Percentiles rank a stretch among this genome's conserved stretches.
phyloP scores from a whole-genome alignment of 2,888 invertebrate genomes.

The Serrognathus titanus region DNA sequence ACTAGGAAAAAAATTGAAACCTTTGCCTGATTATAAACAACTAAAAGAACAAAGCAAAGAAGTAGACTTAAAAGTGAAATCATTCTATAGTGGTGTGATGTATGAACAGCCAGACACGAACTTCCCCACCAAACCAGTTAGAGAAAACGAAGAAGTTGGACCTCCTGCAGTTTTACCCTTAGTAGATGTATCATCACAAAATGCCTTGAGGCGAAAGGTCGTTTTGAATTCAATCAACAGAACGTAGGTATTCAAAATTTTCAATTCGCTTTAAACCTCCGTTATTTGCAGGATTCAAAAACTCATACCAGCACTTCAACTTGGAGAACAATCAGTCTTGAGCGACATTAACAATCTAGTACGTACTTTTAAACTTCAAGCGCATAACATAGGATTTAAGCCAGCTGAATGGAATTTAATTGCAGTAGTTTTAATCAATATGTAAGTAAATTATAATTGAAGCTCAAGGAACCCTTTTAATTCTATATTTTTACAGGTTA shows the following conservation, averaged over 20 bases:
- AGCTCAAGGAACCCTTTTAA: not conserved
- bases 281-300: slow-evolving; percentile 13
- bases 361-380: slow-evolving; percentile 63
- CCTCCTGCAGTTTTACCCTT: slow-evolving; percentile 57
- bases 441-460: slow-evolving; percentile 49
- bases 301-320: slow-evolving; percentile 16
- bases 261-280: not conserved
- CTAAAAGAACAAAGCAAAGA: slow-evolving; percentile 62
- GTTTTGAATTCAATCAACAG: slow-evolving; percentile 65
- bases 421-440: slow-evolving; percentile 64
- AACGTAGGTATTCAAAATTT: slow-evolving; percentile 48
- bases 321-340: slow-evolving; percentile 19
- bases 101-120: slow-evolving; percentile 40
- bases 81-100: slow-evolving; percentile 59
- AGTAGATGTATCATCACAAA: slow-evolving; percentile 64
- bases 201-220: slow-evolving; percentile 64
- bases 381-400: slow-evolving; percentile 70
- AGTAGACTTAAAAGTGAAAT: slow-evolving; percentile 62
- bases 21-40: slow-evolving; percentile 61
- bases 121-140: slow-evolving; percentile 26
- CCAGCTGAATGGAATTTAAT: slow-evolving; percentile 70
- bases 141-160: slow-evolving; percentile 35
- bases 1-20: slow-evolving; percentile 41
- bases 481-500: slow-evolving; percentile 19
- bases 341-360: slow-evolving; percentile 55